phyloP scores from a whole-genome alignment of 2,113 vertebrate species.

The Corythoichthys intestinalis region DNA sequence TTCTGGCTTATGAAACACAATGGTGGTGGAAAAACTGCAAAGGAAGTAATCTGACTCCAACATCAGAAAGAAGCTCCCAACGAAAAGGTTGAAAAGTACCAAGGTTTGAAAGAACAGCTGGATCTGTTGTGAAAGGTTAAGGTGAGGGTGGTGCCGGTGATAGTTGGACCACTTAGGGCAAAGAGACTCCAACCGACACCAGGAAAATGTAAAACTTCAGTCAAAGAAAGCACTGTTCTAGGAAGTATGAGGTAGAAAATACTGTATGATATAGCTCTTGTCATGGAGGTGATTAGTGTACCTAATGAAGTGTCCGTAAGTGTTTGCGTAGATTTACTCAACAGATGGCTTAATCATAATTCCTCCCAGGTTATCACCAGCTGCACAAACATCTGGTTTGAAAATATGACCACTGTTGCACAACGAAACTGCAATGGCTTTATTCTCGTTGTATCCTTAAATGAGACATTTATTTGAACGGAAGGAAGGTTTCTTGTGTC shows the following conservation, averaged over 20 bases:
- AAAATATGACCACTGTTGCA: background rate
- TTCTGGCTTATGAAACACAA: no score
- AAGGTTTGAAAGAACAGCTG: no score
- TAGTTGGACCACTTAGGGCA: no score
- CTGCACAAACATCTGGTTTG: conserved; percentile 19
- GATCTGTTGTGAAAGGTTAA: no score
- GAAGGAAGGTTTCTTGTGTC: background rate
- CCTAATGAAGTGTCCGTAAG: background rate
- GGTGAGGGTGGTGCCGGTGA: no score
- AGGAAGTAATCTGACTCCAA: no score
- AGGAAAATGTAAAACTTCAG: no score
- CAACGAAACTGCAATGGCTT: conserved; percentile 4
- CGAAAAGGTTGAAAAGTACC: no score
- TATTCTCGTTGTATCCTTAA: background rate
- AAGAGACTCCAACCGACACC: no score
- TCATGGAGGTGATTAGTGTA: background rate
- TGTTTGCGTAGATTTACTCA: background rate
- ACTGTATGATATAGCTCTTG: background rate
- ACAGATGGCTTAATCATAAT: conserved; percentile 9
- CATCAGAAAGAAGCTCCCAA: no score
- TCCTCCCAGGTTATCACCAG: conserved; percentile 6
- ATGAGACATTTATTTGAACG: background rate
- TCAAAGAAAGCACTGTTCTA: no score
- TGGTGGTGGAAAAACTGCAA: no score
- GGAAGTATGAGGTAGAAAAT: background rate